Evolutionary conservation across 1,140 invertebrate genomes (phyloP), one percentile per base, ranked within the genome.

Genomic region (Rhagoletis pomonella): DNA sequence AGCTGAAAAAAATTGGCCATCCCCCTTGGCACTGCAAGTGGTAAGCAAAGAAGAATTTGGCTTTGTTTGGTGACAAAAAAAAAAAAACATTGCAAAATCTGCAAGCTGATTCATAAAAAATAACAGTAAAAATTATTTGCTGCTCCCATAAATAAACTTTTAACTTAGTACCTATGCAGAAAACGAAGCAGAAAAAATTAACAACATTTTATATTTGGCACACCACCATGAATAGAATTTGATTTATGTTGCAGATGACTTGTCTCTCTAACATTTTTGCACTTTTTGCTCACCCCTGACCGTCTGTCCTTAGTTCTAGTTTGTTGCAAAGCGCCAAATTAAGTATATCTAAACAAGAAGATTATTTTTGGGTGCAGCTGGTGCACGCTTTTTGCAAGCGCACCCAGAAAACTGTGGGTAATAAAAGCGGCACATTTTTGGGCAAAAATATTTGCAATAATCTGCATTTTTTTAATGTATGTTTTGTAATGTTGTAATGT

Each of bases 311-410:
- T 73, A n/a, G 67, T 73, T 73, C 69, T 47, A 44, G 42, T 50
- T 73, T 73, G 19, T 1, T n/a, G 12, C 44, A n/a, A 50, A 29
- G 42, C 42, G 7, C 44, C 44, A 44, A 12, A 55, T n/a, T 19
- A 14, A 12, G 47, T 44, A 81, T 55, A 81, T 81, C 73, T 81
- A n/a, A 81, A 47, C 73, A 12, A 55, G 47, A 62, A 50, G 47
- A 50, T 50, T 81, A 29, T 29, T 81, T 12, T 17, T 55, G 9
- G 73, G 73, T 81, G 73, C 73, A 81, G 73, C 73, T 55, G 42
- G 47, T 55, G 73, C 73, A 58, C 47, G 73, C 6, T 81, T 81
- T 81, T 55, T n/a, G 44, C 9, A 4, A 81, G n/a, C 73, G 47
- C 47, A 9, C 73, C 73, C 9, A 81, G 50, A 55, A 29, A 58